Conservation (phyloP, 2,113 vertebrate species). For the Hucho hucho region DNA sequence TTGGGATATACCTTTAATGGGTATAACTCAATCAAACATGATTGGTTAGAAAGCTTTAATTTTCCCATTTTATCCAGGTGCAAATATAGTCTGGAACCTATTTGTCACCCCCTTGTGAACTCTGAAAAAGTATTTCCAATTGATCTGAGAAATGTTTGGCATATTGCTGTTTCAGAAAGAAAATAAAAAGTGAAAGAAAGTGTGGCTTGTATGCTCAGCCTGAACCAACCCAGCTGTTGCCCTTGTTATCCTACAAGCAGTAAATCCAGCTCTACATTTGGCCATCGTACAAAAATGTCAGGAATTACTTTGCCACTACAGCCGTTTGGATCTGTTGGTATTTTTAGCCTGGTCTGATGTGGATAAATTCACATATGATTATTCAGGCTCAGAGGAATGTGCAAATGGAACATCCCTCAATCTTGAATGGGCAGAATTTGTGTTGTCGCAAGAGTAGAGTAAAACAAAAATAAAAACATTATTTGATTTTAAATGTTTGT, state of each 20-base stretch:
- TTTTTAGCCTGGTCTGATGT: constrained; percentile 13
- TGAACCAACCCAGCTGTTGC: neutral
- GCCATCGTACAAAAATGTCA: neutral
- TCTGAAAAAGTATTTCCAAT: neutral
- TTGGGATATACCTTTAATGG: too few relatives aligned
- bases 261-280: constrained; percentile 15
- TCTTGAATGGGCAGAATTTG: neutral
- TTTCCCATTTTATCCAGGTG: too few relatives aligned
- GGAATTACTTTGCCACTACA: neutral
- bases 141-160: neutral
- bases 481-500: neutral
- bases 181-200: neutral
- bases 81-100: too few relatives aligned
- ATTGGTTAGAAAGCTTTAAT: too few relatives aligned
- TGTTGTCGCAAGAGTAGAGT: neutral
- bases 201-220: neutral
- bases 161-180: neutral
- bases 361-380: constrained; percentile 5
- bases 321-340: neutral
- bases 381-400: constrained; percentile 17
- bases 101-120: too few relatives aligned
- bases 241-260: constrained; percentile 2
- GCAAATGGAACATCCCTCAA: too few relatives aligned
- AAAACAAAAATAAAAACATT: too few relatives aligned
- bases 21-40: too few relatives aligned